Evolutionary conservation across 2,888 invertebrate genomes (phyloP), one percentile per base, ranked within the genome.

Genomic region (Netelia melanura): DNA sequence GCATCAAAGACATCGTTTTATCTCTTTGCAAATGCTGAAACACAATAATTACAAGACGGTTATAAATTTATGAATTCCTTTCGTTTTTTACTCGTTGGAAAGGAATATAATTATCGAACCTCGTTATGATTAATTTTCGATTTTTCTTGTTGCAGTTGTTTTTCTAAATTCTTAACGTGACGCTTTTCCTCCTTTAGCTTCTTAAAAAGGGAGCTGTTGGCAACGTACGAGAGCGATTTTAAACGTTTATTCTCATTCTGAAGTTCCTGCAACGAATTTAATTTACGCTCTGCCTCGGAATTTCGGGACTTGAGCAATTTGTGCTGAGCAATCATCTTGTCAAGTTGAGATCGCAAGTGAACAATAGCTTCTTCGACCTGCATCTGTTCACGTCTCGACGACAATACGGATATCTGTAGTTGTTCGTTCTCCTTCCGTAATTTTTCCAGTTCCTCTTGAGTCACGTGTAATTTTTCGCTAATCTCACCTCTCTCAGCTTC

Each of bases 291-390:
- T 8, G 88, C 81, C 62, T 91, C 90, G 8, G 25, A 30, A 71
- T 91, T 92, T 25, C 91, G 88, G 1, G 83, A 81, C 58, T 89
- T 91, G 5, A 92, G 14, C 38, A 91, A 48, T 67, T 89, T 91
- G 43, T 92, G 88, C 44, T 91, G 91, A 0, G 89, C 87, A 48
- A 92, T 90, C 91, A 92, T 91, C 80, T 91, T 92, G 0, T 87
- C 87, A 3, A 92, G 84, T 61, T 92, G 92, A 23, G 85, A 76
- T 3, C 86, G 88, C 9, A 92, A 70, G 56, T 90, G 88, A 2
- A 88, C 86, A 17, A 91, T 92, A 3, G 90, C 92, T 71, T 89
- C 88, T 83, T 92, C 91, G 14, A 92, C 91, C 82, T 92, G 91
- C 14, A 87, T 88, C 25, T 89, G 90, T 44, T 92, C 91, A 52